These are phyloP conservation scores for Chrosomus eos DNA, from an alignment of 2,797 vertebrate species.

Conservation along the genomic window DNA sequence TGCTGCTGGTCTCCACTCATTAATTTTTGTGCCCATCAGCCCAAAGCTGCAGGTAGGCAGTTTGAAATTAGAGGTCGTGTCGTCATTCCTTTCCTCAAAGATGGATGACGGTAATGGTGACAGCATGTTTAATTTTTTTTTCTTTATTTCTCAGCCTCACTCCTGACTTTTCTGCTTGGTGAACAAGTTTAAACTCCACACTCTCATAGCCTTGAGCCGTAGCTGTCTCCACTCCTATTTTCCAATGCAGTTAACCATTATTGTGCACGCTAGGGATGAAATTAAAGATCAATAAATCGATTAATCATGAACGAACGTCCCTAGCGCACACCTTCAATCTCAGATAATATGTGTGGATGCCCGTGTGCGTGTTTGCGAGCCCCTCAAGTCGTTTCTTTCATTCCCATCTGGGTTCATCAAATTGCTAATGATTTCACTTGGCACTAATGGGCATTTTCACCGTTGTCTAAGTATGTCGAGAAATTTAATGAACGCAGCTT, in stretches of 20 bases:
- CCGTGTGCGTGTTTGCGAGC: not conserved
- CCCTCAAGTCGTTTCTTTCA: not conserved
- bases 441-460: slow-evolving; percentile 35
- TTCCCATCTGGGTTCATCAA: slow-evolving; percentile 16
- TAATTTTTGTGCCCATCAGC: slow-evolving; percentile 31
- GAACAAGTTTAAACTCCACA: slow-evolving; percentile 27
- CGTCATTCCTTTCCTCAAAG: slow-evolving; percentile 41
- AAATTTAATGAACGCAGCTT: slow-evolving; percentile 38
- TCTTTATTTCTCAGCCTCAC: not conserved
- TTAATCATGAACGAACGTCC: not conserved
- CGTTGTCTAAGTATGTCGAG: slow-evolving; percentile 11
- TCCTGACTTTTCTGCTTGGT: slow-evolving; percentile 4
- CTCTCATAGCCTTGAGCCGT: slow-evolving; percentile 28
- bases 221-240: not conserved
- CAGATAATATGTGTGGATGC: not conserved
- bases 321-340: not conserved
- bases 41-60: slow-evolving; percentile 26
- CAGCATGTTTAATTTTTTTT: not conserved
- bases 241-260: not conserved
- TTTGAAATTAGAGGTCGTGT: slow-evolving; percentile 45
- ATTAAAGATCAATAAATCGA: slow-evolving; percentile 6
- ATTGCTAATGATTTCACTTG: slow-evolving; percentile 29
- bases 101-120: slow-evolving; percentile 20
- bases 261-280: not conserved
- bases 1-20: slow-evolving; percentile 31